Base-by-base conservation (phyloP, 2,888 invertebrate genomes). In the Yponomeuta evonymella region DNA sequence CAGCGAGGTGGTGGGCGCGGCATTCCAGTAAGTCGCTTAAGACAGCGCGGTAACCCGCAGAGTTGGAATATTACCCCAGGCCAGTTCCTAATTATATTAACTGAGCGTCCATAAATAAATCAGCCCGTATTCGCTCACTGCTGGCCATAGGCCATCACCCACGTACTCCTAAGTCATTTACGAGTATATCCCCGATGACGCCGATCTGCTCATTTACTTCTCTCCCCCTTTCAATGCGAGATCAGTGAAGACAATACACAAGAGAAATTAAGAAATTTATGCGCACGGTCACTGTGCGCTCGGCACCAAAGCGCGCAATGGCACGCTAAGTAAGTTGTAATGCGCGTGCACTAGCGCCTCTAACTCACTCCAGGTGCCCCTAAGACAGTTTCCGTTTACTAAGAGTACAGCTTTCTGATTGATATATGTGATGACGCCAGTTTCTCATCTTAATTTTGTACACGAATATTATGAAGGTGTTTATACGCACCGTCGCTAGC, bases 281-380 rank as follows among this genome's bases (percentile, higher is more conserved):
- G 62, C 67, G 30, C 63, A 88, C 89, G 81, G 73, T 89, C 89
- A 0, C 79, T 73, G 23, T 23, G 88, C 67, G 88, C 78, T 87
- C 94, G 79, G 87, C 96, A 96, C 78, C 98, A 89, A 29, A 98
- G 93, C 72, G 95, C 94, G 73, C 95, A 94, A 81, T 98, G 98
- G 75, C 95, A 95, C 4, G 95, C 92, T 0, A 97, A 96, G 70
- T 95, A 97, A 96, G 70, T 95, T 95, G 48, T 96, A 94, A 83
- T 96, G 96, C 36, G 95, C 94, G 71, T 96, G 95, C 0, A 98
- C 89, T 62, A 98, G 93, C 12, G 95, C 95, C 83, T 98, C 23
- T 23, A 23, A 23, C 0, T 23, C 98, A 33, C 33, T 33, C 5
- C 33, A 4, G 33, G 33, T 33, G 33, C 0, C 33, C 5, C 33